These are phyloP conservation scores for Acanthiza pusilla DNA, from an alignment of 2,797 vertebrate species.

Conservation along the genomic window DNA sequence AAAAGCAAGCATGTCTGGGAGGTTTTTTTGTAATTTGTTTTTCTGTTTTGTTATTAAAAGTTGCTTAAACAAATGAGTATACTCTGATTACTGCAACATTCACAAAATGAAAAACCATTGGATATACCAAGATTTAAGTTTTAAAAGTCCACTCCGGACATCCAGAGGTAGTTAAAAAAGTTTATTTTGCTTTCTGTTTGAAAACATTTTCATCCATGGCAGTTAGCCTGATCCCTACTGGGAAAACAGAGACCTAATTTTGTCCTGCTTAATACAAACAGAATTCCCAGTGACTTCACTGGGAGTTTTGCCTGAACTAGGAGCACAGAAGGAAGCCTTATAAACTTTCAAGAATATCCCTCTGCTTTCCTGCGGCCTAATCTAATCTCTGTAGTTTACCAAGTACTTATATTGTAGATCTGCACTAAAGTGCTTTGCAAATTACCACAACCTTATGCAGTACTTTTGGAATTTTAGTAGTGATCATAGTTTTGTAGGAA, in stretches of 20 bases:
- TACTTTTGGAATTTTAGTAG: not conserved
- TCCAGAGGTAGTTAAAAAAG: not conserved
- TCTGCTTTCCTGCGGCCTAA: not conserved
- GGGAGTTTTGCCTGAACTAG: constrained; percentile 22
- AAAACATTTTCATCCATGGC: constrained; percentile 46
- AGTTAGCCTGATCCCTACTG: constrained; percentile 28
- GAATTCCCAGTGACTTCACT: constrained; percentile 44
- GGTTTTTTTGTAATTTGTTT: not conserved
- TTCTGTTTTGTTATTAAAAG: not conserved
- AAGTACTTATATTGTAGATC: not conserved
- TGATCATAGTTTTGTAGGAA: not conserved
- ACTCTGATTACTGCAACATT: not conserved
- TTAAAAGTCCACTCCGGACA: not conserved
- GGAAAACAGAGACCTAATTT: constrained; percentile 49
- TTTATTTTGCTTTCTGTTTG: constrained; percentile 52
- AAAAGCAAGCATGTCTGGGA: not conserved
- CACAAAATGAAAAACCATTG: not conserved
- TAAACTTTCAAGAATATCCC: constrained; percentile 11
- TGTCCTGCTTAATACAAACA: constrained; percentile 33
- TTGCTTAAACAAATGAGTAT: not conserved
- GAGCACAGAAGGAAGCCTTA: not conserved
- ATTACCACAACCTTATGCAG: not conserved
- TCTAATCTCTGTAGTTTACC: not conserved
- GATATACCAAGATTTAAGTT: not conserved
- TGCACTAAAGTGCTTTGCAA: not conserved